Base-by-base conservation (phyloP, 2,888 invertebrate species). In the Corythucha ciliata region DNA sequence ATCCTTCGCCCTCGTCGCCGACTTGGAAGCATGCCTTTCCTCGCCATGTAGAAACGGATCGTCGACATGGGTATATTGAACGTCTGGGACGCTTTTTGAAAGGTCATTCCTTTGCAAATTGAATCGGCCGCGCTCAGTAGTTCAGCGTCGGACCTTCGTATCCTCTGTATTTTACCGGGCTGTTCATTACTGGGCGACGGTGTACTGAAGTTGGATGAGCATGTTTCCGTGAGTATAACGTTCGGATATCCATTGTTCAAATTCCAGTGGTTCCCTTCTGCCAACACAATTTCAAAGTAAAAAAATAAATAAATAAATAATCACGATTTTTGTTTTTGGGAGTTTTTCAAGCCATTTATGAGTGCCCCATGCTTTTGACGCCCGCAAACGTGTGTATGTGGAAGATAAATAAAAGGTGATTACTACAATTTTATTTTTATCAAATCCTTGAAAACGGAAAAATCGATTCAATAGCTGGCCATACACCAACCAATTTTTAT, bases 1-100 rank as follows among this genome's bases (percentile, higher is more conserved):
- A 57, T 57, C 36, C 57, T 27, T 14, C 87, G 77, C 0, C 87
- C 87, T 12, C 87, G 75, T 62, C 86, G 80, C 58, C 88, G 79
- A 61, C 79, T 74, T 34, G 86, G 86, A 56, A 88, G 67, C 48
- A 87, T 86, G 2, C 87, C 87, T 66, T 85, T 85, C 56, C 88
- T 75, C 14, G 86, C 87, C 88, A 88, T 88, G 69, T 85, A 88
- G 68, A 87, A 87, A 73, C 76, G 76, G 67, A 88, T 85, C 32
- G 87, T 88, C 25, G 86, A 86, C 58, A 88, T 87, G 53, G 88
- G 88, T 69, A 88, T 87, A 67, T 84, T 84, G 69, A 84, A 88
- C 72, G 83, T 83, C 63, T 86, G 85, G 53, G 85, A 86, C 25
- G 87, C 87, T 1, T 83, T 85, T 69, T 87, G 87, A 73, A 87